Evolutionary conservation across 2,888 invertebrate genomes (phyloP).

Genomic region (Listrodromus nycthemerus): DNA sequence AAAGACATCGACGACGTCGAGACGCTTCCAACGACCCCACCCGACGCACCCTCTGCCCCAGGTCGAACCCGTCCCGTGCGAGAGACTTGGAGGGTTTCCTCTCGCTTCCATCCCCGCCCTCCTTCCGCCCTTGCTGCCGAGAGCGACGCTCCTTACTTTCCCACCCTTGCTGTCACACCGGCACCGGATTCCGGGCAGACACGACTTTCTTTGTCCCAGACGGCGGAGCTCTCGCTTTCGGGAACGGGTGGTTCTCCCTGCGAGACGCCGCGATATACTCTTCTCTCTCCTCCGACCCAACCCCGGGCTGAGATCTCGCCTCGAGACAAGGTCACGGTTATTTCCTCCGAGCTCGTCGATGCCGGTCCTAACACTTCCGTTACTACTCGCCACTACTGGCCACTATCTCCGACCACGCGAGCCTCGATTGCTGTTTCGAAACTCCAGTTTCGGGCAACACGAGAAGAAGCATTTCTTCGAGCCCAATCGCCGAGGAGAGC

Average conservation of each 20-base stretch:
- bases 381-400: conserved; percentile 13
- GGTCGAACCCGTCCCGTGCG: conserved; percentile 29
- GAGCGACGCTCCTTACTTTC: conserved; percentile 49
- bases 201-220: conserved; percentile 52
- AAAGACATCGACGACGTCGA: conserved; percentile 52
- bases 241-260: conserved; percentile 6
- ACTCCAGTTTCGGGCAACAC: not conserved
- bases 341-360: conserved; percentile 10
- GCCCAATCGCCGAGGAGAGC: no score
- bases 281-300: not conserved
- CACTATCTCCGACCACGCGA: not conserved
- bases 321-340: conserved; percentile 40
- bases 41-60: not conserved
- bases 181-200: conserved; percentile 30
- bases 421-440: not conserved
- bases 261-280: conserved; percentile 18
- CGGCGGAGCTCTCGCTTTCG: conserved; percentile 29
- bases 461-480: not conserved
- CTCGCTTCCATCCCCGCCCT: conserved; percentile 30
- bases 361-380: conserved; percentile 25
- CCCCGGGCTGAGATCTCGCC: conserved; percentile 25
- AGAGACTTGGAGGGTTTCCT: conserved; percentile 58
- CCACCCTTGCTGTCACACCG: conserved; percentile 37
- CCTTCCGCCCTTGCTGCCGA: conserved; percentile 35
- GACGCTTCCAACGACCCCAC: conserved; percentile 43